Evolutionary conservation across 1,140 invertebrate species (phyloP), one percentile per base, ranked within the genome.

Genomic region (Drosophila watanabei): DNA sequence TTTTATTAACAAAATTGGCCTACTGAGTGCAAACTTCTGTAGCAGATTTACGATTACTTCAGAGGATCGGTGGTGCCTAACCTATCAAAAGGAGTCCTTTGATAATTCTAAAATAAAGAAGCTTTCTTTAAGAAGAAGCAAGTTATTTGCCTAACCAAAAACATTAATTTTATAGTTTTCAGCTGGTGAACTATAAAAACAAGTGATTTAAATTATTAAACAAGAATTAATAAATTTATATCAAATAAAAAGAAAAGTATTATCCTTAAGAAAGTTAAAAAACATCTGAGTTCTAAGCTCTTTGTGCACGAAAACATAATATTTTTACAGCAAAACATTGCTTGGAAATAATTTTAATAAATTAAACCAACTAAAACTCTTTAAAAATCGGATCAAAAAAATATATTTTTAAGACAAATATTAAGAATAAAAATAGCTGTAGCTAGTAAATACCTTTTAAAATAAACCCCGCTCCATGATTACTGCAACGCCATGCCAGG

Each of bases 401-500:
- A 20, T 14, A 24, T 10, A 20, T 32, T 56, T 13, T 54, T 3
- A 14, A 35, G 20, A 14, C 18, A 4, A 4, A 1, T 13, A 4
- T n/a, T 11, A 13, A 13, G 5, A 35, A 54, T 8, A 14, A 9
- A 4, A 24, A 13, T 35, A 37, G 30, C 11, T 18, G 0, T 18
- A 33, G n/a, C 32, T 37, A 37, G 4, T 37, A 16, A 45, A 56
- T 4, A 24, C 11, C 9, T 28, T 35, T 33, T 8, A 6, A 57
- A 58, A 10, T 37, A n/a, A 16, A 33, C 16, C 11, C 32, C 54
- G 14, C 52, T 73, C 46, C 56, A 75, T 75, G 71, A 37, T 39
- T 35, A 41, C 32, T 28, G 20, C 28, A 37, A 14, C 32, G 35
- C 13, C 20, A 82, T 87, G 81, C 35, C 52, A 52, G 61, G 48